Evolutionary conservation across 2,888 invertebrate genomes (phyloP).

Genomic region (Panzeria rudis): DNA sequence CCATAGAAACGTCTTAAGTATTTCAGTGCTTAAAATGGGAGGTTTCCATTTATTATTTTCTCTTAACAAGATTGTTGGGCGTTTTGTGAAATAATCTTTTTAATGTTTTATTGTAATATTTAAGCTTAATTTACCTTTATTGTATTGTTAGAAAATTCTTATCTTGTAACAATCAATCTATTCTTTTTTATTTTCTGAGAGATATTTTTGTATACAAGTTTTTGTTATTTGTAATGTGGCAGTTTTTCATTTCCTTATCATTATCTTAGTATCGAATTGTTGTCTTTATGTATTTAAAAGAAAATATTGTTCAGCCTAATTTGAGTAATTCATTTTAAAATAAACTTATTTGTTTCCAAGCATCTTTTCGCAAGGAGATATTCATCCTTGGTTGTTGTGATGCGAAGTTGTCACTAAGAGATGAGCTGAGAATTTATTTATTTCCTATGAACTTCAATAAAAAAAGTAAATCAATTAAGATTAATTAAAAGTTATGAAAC

Average conservation of each 20-base stretch:
- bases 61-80: slow-evolving; percentile 12
- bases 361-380: not conserved
- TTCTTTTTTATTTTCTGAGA: slow-evolving; percentile 6
- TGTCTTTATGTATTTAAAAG: slow-evolving; percentile 18
- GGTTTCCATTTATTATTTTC: slow-evolving; percentile 11
- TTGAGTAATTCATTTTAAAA: slow-evolving; percentile 36
- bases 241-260: slow-evolving; percentile 51
- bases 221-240: slow-evolving; percentile 7
- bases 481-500: not conserved
- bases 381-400: not conserved
- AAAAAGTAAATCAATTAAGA: not conserved
- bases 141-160: slow-evolving; percentile 26
- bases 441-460: not conserved
- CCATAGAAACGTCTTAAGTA: slow-evolving; percentile 20
- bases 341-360: slow-evolving; percentile 32
- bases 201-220: not conserved
- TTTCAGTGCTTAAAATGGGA: not conserved
- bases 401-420: not conserved
- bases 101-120: slow-evolving; percentile 51
- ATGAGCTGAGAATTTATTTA: not conserved
- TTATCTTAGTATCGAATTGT: slow-evolving; percentile 11
- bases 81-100: slow-evolving; percentile 48
- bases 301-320: slow-evolving; percentile 22
- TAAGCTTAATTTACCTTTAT: slow-evolving; percentile 47
- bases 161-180: slow-evolving; percentile 42